Conservation (phyloP, 1,140 invertebrate species). For the Sycophila sp. region DNA sequence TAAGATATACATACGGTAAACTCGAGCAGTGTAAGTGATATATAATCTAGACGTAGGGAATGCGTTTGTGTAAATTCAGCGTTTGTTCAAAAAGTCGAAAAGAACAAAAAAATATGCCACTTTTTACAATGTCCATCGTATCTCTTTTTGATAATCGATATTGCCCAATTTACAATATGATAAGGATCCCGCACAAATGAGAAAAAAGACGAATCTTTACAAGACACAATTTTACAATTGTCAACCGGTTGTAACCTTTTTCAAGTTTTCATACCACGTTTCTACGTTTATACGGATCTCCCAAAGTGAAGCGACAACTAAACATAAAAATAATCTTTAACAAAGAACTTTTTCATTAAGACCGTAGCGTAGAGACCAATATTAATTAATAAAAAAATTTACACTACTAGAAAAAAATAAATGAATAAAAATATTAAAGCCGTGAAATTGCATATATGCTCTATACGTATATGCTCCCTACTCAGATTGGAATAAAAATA, state of each 20-base stretch:
- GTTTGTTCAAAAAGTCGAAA: slow-evolving; percentile 49
- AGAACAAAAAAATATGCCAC: slow-evolving; percentile 44
- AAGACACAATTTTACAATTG: slow-evolving; percentile 31
- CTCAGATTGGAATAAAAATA: slow-evolving; percentile 44
- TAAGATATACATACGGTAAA: slow-evolving; percentile 54
- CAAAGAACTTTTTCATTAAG: slow-evolving; percentile 48
- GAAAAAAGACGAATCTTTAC: slow-evolving; percentile 42
- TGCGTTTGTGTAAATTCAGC: slow-evolving; percentile 61
- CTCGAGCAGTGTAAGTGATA: slow-evolving; percentile 61
- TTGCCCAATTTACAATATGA: slow-evolving; percentile 51
- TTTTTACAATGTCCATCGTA: slow-evolving; percentile 57
- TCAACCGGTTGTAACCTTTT: slow-evolving; percentile 54
- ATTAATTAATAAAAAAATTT: slow-evolving; percentile 42
- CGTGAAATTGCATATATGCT: slow-evolving; percentile 27
- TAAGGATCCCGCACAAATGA: slow-evolving; percentile 40
- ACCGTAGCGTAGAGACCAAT: slow-evolving; percentile 58
- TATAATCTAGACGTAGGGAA: slow-evolving; percentile 61
- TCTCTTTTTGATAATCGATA: slow-evolving; percentile 59
- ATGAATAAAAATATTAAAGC: slow-evolving; percentile 8
- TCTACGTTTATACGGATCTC: slow-evolving; percentile 64
- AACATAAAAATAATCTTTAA: slow-evolving; percentile 42
- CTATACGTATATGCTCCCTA: slow-evolving; percentile 53
- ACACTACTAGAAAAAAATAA: slow-evolving; percentile 25
- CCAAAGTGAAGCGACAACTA: slow-evolving; percentile 43
- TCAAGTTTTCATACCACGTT: slow-evolving; percentile 59